Evolutionary conservation across 1,140 invertebrate species (phyloP).

Genomic region (Oscheius sp.): DNA sequence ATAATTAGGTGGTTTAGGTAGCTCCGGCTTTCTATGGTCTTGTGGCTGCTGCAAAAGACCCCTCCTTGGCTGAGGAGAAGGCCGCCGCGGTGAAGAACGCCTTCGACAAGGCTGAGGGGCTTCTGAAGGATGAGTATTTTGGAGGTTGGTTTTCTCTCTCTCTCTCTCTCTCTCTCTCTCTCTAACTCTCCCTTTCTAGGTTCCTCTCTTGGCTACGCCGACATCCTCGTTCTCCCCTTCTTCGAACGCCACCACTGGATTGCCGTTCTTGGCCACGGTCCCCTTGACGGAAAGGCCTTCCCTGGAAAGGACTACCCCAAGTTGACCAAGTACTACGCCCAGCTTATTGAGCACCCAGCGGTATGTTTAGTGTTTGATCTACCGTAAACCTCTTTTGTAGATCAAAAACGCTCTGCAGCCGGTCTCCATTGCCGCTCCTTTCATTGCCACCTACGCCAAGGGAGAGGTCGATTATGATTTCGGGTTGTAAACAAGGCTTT

Average conservation of each 20-base stretch:
- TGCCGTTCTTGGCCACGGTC: neutral
- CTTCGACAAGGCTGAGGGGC: conserved; percentile 18
- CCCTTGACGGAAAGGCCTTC: neutral
- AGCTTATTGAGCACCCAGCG: too few species aligned
- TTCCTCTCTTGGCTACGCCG: too few species aligned
- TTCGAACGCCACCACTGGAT: neutral
- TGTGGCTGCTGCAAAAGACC: neutral
- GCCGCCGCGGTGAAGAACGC: neutral
- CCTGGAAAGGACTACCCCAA: conserved; percentile 25
- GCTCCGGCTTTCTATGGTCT: conserved; percentile 7
- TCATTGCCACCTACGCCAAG: too few species aligned
- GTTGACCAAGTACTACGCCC: conserved; percentile 6
- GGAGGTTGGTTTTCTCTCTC: conserved; percentile 20
- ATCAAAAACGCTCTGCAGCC: too few species aligned
- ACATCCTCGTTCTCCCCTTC: conserved; percentile 10
- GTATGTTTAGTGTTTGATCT: neutral
- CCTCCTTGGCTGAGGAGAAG: conserved; percentile 10
- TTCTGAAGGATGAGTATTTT: conserved; percentile 24
- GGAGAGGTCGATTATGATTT: too few species aligned
- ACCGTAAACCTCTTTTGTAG: neutral
- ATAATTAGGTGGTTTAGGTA: neutral
- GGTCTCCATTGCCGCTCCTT: too few species aligned
- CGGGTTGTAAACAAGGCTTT: too few species aligned
- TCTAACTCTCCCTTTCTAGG: too few species aligned
- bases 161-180: neutral